Percentiles rank a stretch among this genome's conserved stretches.
Evolutionary conservation across 2,888 invertebrate species (phyloP).

Genomic region (Saturnia pavonia): DNA sequence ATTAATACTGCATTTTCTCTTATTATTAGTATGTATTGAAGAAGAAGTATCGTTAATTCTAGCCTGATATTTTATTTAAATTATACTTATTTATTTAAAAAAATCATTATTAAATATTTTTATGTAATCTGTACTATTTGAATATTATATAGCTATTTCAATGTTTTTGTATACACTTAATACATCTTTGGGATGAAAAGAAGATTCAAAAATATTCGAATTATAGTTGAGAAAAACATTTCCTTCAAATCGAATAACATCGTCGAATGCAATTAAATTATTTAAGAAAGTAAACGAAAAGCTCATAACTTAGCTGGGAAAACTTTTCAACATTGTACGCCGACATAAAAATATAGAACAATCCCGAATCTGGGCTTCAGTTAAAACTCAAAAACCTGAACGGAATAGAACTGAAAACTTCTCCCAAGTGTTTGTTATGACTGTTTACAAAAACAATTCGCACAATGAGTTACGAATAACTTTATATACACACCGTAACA

Average conservation of each 20-base stretch:
- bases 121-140: background rate
- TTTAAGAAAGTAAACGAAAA: background rate
- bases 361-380: background rate
- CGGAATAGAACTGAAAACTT: conserved; percentile 39
- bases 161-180: background rate
- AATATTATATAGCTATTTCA: background rate
- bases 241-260: background rate
- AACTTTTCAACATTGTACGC: conserved; percentile 6
- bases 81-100: no score
- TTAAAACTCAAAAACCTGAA: conserved; percentile 23
- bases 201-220: background rate
- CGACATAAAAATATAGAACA: conserved; percentile 10
- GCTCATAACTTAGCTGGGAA: background rate
- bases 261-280: background rate
- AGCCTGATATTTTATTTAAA: no score
- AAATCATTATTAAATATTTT: no score
- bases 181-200: background rate
- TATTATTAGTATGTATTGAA: no score
- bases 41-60: no score
- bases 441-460: conserved; percentile 61
- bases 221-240: background rate
- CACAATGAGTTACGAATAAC: conserved; percentile 50
- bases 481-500: conserved; percentile 58
- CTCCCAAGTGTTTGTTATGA: conserved; percentile 40
- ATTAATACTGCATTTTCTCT: no score